A percentile compares a stretch with the other conserved stretches of the same genome.
phyloP scores from a whole-genome alignment of 2,113 vertebrate species.

The Edolisoma coerulescens region DNA sequence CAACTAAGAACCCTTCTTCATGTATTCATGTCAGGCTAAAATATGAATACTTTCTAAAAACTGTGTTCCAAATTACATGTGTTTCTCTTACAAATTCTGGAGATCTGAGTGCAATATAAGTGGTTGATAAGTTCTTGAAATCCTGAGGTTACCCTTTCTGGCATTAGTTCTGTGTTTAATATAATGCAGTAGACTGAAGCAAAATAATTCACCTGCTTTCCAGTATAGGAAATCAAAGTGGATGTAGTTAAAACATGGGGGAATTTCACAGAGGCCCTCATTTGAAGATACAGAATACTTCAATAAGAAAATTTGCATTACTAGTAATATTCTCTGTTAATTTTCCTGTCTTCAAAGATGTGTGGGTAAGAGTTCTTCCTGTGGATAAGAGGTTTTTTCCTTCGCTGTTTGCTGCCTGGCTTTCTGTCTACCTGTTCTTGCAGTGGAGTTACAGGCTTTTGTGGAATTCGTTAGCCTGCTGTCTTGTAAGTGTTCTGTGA shows the following conservation, averaged over 20 bases:
- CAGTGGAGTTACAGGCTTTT: neutral
- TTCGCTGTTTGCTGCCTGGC: neutral
- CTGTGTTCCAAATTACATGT: neutral
- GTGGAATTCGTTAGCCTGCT: neutral
- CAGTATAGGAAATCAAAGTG: neutral
- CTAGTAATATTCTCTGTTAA: neutral
- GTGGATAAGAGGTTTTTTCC: neutral
- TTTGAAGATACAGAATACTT: constrained; percentile 9
- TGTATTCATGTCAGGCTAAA: neutral
- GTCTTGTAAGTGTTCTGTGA: neutral
- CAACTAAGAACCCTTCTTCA: neutral
- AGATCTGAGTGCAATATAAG: neutral
- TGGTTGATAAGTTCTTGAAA: neutral
- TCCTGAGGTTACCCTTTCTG: neutral
- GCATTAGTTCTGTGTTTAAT: neutral
- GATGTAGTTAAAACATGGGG: neutral
- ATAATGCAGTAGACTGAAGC: neutral
- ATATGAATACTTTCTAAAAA: neutral
- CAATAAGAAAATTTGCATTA: neutral
- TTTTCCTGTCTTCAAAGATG: neutral
- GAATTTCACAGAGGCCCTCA: neutral
- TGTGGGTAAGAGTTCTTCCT: neutral
- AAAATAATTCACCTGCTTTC: neutral
- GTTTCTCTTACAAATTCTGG: neutral
- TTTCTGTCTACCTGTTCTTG: neutral